Evolutionary conservation across 1,140 invertebrate genomes (phyloP).

Genomic region (Drosophila tsacasi): DNA sequence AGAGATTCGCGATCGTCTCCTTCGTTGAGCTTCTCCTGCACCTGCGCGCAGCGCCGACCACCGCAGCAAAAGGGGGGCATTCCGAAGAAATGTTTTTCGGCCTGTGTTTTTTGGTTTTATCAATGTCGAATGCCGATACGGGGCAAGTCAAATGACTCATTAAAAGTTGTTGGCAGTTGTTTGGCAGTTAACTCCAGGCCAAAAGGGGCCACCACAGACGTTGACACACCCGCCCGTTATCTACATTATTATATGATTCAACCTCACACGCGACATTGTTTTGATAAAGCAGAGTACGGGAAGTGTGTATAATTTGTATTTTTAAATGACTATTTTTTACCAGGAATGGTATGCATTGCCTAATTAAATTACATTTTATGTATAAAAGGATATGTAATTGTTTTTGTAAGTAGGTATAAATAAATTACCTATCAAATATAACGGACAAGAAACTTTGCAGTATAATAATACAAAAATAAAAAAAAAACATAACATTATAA

Average conservation of each 20-base stretch:
- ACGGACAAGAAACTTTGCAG: not conserved
- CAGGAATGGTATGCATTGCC: too few species aligned
- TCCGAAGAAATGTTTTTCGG: not conserved
- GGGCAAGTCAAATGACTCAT: constrained; percentile 21
- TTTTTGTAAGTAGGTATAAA: not conserved
- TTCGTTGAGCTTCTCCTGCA: not conserved
- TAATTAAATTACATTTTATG: too few species aligned
- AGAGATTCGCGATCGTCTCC: not conserved
- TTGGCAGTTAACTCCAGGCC: constrained; percentile 38
- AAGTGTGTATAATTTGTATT: not conserved
- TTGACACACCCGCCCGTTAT: constrained; percentile 36
- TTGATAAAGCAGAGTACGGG: constrained; percentile 23
- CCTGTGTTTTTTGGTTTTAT: constrained; percentile 3
- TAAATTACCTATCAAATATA: not conserved
- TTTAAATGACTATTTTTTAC: not conserved
- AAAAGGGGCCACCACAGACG: constrained; percentile 10
- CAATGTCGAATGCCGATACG: constrained; percentile 24
- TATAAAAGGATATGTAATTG: not conserved
- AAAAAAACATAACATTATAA: too few species aligned
- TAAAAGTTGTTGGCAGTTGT: constrained; percentile 17
- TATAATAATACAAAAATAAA: too few species aligned
- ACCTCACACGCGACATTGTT: constrained; percentile 31
- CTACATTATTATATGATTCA: constrained; percentile 46
- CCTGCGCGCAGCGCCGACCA: constrained; percentile 47
- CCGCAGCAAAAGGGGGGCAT: constrained; percentile 73